phyloP scores from a whole-genome alignment of 2,113 vertebrate species.

The Nibea coibor region DNA sequence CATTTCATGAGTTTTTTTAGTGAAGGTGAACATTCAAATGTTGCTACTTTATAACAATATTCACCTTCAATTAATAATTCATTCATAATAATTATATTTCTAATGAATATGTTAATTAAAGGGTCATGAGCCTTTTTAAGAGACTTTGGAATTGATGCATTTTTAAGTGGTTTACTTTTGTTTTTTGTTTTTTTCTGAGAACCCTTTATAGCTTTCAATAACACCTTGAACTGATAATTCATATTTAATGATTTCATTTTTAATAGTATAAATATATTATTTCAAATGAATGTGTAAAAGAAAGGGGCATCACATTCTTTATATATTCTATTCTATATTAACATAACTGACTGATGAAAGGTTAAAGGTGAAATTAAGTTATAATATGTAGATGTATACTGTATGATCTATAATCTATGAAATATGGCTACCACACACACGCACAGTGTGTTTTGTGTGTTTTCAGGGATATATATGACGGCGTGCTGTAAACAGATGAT shows the following conservation, averaged over 20 bases:
- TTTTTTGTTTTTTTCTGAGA: neutral
- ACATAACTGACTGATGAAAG: too few relatives aligned
- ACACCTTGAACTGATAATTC: too few relatives aligned
- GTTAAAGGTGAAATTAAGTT: too few relatives aligned
- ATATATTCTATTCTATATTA: too few relatives aligned
- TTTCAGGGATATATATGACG: neutral
- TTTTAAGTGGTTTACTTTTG: too few relatives aligned
- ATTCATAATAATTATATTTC: neutral
- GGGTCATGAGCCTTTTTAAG: neutral
- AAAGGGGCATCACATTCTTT: too few relatives aligned
- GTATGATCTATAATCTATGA: too few relatives aligned
- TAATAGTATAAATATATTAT: too few relatives aligned
- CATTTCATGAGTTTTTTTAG: neutral
- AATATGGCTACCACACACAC: too few relatives aligned
- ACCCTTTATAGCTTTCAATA: neutral
- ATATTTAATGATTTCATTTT: too few relatives aligned
- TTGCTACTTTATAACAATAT: neutral
- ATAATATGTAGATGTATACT: too few relatives aligned
- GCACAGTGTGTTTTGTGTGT: neutral
- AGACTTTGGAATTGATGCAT: neutral
- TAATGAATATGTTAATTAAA: neutral
- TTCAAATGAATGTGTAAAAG: too few relatives aligned
- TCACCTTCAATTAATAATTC: neutral
- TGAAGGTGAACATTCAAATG: neutral
- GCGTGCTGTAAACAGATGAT: neutral